Evolutionary conservation across 1,140 invertebrate species (phyloP), one percentile per base, ranked within the genome.

Genomic region (Ladona fulva): DNA sequence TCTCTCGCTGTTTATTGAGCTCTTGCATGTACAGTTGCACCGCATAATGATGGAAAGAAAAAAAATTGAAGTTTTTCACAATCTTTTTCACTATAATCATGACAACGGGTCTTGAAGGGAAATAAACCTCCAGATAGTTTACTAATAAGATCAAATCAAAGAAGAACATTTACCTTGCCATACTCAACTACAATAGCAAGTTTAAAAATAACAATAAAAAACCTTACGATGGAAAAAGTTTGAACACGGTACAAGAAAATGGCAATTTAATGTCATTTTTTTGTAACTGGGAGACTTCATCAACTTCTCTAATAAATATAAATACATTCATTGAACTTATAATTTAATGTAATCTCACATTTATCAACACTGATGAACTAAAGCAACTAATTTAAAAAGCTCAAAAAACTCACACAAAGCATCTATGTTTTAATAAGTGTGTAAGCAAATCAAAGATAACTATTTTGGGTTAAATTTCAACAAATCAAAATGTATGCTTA

Each of bases 1-100:
- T 89, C 87, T 94, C 92, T 87, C 91, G 90, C 86, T 93, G 92
- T 89, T 93, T 93, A 88, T 90, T 94, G 87, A 95, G 91, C 90
- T 95, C 94, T 87, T 94, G 92, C 88, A 92, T 91, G 89, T 91
- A 93, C 86, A 91, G 91, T 91, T 93, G 91, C 75, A 82, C 78
- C 76, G 78, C 78, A 79, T 79, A 75, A 75, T 78, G 78, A 77
- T 25, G 78, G 74, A 79, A 78, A 80, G 78, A 78, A 79, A 77
- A 76, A 82, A 66, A 66, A 66, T 22, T 19, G 52, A 22, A 22
- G 52, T 66, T 66, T 66, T 66, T 66, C 52, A 66, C 52, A 66
- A 66, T 19, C n/a, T 16, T 22, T 66, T 66, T 66, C 52, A 37
- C 29, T 37, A 37, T 37, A 37, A 37, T 37, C 1, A 37, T 37